A percentile compares a stretch with the other conserved stretches of the same genome.
phyloP scores from a whole-genome alignment of 2,797 vertebrate genomes.

The Myiothlypis coronata region DNA sequence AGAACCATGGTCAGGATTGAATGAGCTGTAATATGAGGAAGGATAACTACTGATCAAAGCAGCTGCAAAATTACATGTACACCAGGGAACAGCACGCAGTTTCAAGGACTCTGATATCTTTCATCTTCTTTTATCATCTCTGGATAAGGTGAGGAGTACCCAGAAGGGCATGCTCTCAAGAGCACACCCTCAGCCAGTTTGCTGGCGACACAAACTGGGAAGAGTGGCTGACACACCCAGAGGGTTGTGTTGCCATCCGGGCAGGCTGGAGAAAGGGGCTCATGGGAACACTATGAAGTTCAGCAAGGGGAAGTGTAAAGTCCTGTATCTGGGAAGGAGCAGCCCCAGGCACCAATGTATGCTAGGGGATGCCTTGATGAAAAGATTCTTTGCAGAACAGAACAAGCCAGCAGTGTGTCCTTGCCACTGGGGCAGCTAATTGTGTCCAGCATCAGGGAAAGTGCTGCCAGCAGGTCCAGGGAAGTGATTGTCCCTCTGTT shows the following conservation, averaged over 20 bases:
- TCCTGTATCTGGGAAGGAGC: not conserved
- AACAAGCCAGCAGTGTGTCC: not conserved
- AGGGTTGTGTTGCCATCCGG: not conserved
- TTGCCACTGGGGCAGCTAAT: not conserved
- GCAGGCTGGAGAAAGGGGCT: not conserved
- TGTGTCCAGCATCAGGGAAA: not conserved
- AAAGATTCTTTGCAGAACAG: not conserved
- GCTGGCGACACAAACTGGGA: not conserved
- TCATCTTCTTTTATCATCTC: not conserved
- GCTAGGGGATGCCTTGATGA: not conserved
- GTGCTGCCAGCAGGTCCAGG: not conserved
- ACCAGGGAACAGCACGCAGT: not conserved
- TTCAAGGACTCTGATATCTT: not conserved
- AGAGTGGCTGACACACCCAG: not conserved
- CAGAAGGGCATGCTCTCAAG: not conserved
- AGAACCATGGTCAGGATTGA: not conserved
- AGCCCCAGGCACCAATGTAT: not conserved
- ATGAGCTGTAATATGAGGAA: not conserved
- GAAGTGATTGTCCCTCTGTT: not conserved
- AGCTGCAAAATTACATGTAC: not conserved
- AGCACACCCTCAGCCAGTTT: not conserved
- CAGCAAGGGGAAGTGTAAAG: not conserved
- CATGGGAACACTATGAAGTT: not conserved
- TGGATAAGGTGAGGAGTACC: not conserved
- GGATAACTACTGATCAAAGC: not conserved